Conservation (phyloP, 2,113 vertebrate species). For the Scomber scombrus region DNA sequence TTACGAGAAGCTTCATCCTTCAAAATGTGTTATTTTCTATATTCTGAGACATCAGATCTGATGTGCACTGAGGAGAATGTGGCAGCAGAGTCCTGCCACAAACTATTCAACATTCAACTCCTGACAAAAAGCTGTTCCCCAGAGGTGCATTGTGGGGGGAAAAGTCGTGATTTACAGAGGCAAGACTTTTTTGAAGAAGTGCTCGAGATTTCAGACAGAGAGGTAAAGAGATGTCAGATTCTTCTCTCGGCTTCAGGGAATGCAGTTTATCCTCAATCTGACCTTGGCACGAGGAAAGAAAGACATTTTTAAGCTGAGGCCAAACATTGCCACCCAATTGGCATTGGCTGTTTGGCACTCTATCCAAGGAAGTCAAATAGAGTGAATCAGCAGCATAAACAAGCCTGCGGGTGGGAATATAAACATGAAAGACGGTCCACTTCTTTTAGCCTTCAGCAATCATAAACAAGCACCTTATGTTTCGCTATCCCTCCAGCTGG, state of each 20-base stretch:
- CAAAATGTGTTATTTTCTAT: neutral
- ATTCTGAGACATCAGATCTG: no score
- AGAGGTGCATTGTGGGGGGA: neutral
- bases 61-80: no score
- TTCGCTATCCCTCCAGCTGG: constrained; percentile 28
- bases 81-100: no score
- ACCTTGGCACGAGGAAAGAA: constrained; percentile 53
- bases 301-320: constrained; percentile 39
- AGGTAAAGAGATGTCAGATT: neutral
- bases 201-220: neutral
- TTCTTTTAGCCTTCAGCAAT: constrained; percentile 46
- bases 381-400: constrained; percentile 67
- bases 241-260: neutral
- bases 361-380: constrained; percentile 52
- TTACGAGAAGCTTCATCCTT: neutral
- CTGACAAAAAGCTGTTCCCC: neutral
- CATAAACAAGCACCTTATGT: constrained; percentile 71
- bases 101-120: neutral
- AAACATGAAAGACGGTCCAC: constrained; percentile 58
- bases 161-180: neutral
- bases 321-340: constrained; percentile 47
- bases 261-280: constrained; percentile 12
- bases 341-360: constrained; percentile 52
- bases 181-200: neutral
- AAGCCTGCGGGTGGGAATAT: constrained; percentile 64